These are phyloP conservation scores for Thera obeliscata DNA, from an alignment of 2,888 invertebrate species.

Conservation along the genomic window DNA sequence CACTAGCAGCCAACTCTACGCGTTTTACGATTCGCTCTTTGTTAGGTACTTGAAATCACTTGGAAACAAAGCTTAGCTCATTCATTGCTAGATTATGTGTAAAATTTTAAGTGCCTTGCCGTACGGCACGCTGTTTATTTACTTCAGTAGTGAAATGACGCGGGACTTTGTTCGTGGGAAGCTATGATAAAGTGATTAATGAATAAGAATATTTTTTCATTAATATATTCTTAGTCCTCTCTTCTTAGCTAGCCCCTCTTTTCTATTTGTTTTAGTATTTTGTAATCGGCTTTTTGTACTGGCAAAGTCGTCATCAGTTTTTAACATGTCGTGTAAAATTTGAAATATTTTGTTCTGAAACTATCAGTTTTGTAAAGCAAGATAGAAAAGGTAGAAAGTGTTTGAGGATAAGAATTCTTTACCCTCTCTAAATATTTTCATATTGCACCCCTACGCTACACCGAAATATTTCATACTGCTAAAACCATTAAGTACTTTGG, in stretches of 20 bases:
- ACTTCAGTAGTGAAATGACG: not conserved
- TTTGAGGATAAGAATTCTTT: no score
- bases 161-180: no score
- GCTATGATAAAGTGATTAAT: no score
- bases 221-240: no score
- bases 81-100: constrained; percentile 8
- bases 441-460: no score
- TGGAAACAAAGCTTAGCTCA: constrained; percentile 26
- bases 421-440: no score
- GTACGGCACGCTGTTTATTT: constrained; percentile 4
- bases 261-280: not conserved
- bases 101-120: constrained; percentile 10
- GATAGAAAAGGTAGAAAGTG: not conserved
- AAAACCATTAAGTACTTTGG: no score
- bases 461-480: no score
- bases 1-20: constrained; percentile 6
- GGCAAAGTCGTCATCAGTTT: not conserved
- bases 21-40: constrained; percentile 19
- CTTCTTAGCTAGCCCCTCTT: no score
- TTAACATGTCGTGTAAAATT: not conserved
- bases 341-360: not conserved
- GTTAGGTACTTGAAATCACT: constrained; percentile 11
- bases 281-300: not conserved
- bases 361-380: not conserved
- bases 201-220: no score